phyloP scores from a whole-genome alignment of 2,113 vertebrate species.

The Pterocles burchelli region DNA sequence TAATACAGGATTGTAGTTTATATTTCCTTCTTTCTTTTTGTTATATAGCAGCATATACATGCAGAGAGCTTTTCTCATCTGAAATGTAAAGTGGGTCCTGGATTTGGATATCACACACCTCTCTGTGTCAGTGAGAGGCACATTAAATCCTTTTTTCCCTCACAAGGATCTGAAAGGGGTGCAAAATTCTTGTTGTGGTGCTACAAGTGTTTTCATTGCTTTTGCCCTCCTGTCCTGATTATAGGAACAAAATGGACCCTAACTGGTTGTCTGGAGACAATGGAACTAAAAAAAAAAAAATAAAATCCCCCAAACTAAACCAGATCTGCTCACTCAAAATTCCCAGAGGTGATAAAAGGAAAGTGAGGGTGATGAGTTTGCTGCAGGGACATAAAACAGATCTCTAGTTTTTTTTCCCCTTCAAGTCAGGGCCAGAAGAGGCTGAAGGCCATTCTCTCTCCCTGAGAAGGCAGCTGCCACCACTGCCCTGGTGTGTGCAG shows the following conservation, averaged over 20 bases:
- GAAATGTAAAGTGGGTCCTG: background rate
- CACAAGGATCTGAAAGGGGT: background rate
- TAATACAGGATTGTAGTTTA: slow-evolving; percentile 14
- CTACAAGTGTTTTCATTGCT: background rate
- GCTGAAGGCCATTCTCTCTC: background rate
- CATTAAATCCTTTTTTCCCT: background rate
- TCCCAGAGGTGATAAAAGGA: background rate
- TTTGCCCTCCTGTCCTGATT: background rate
- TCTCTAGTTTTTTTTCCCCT: background rate
- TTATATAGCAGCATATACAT: background rate
- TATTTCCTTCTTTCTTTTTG: background rate
- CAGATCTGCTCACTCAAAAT: fast-evolving
- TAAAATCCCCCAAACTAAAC: background rate
- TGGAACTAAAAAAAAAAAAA: background rate
- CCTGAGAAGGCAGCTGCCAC: background rate
- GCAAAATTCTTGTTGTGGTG: slow-evolving; percentile 17
- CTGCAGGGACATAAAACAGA: background rate
- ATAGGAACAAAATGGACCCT: background rate
- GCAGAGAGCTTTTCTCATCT: background rate
- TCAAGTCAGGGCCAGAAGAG: background rate
- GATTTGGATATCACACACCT: background rate
- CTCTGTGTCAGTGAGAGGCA: background rate
- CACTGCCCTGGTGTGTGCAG: fast-evolving
- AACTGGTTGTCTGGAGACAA: background rate
- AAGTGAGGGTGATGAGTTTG: background rate